A percentile compares a stretch with the other conserved stretches of the same genome.
Conservation (phyloP, 2,797 vertebrate genomes). For the Cossypha niveicapilla region DNA sequence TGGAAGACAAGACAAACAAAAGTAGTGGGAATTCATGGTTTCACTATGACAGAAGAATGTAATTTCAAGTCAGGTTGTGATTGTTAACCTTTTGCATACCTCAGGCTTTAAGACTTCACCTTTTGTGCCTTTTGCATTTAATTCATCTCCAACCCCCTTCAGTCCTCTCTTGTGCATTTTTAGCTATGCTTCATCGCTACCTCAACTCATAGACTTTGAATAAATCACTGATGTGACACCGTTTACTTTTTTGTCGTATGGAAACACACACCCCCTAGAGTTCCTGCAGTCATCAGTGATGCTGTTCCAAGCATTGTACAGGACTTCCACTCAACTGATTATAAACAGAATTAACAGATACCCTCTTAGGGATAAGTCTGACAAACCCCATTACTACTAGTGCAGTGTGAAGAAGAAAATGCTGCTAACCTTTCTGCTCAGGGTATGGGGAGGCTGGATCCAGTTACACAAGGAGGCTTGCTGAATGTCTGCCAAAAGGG, state of each 20-base stretch:
- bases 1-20: background rate
- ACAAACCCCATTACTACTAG: background rate
- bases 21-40: background rate
- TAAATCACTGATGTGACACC: background rate
- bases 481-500: constrained; percentile 74
- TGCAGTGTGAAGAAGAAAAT: background rate
- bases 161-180: background rate
- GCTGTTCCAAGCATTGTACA: background rate
- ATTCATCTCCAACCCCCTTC: background rate
- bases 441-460: background rate
- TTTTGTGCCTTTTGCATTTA: background rate
- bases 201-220: background rate
- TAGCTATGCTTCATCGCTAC: background rate
- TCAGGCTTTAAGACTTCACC: background rate
- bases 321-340: background rate
- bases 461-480: constrained; percentile 68
- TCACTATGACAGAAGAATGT: background rate
- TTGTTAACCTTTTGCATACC: background rate
- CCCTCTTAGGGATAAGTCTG: background rate
- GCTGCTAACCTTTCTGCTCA: constrained; percentile 41
- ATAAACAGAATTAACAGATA: background rate
- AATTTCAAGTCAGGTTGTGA: background rate
- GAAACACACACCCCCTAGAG: background rate
- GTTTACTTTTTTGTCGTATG: background rate
- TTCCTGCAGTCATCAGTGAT: background rate